Conservation (phyloP, 2,888 invertebrate species). For the Agrotis exclamationis region DNA sequence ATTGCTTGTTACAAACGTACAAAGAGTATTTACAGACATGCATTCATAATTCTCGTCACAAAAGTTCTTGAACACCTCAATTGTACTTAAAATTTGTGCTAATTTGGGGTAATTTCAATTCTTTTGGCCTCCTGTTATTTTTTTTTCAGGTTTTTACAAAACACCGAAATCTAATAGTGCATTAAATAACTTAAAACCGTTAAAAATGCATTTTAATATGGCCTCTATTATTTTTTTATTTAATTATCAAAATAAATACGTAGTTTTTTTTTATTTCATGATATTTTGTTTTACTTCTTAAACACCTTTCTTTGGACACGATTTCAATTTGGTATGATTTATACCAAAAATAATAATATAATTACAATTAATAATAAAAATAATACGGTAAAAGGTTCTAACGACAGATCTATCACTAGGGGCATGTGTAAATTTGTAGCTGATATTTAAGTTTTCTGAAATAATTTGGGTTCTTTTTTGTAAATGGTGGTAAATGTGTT, state of each 20-base stretch:
- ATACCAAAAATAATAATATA: constrained; percentile 74
- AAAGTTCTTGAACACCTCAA: constrained; percentile 70
- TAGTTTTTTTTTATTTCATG: constrained; percentile 72
- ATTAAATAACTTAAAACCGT: constrained; percentile 70
- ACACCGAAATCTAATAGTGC: constrained; percentile 63
- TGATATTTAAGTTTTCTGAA: constrained; percentile 63
- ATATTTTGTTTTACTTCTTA: constrained; percentile 73
- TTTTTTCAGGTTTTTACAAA: constrained; percentile 76
- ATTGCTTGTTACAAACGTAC: constrained; percentile 45
- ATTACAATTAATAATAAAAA: constrained; percentile 65
- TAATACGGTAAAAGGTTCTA: constrained; percentile 55
- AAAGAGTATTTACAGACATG: constrained; percentile 68
- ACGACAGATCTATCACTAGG: constrained; percentile 75
- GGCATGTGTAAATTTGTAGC: constrained; percentile 57
- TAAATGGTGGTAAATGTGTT: too few species aligned
- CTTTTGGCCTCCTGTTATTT: constrained; percentile 74
- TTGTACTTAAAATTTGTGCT: constrained; percentile 80
- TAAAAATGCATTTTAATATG: constrained; percentile 81
- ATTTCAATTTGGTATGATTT: constrained; percentile 80
- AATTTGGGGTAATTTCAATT: constrained; percentile 72
- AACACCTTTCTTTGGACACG: constrained; percentile 86
- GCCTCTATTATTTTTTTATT: constrained; percentile 71
- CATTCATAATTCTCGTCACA: constrained; percentile 48
- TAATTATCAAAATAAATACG: constrained; percentile 83
- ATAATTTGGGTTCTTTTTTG: constrained; percentile 20